Evolutionary conservation across 2,113 vertebrate species (phyloP), one percentile per base, ranked within the genome.

Genomic region (Phoenicopterus ruber): DNA sequence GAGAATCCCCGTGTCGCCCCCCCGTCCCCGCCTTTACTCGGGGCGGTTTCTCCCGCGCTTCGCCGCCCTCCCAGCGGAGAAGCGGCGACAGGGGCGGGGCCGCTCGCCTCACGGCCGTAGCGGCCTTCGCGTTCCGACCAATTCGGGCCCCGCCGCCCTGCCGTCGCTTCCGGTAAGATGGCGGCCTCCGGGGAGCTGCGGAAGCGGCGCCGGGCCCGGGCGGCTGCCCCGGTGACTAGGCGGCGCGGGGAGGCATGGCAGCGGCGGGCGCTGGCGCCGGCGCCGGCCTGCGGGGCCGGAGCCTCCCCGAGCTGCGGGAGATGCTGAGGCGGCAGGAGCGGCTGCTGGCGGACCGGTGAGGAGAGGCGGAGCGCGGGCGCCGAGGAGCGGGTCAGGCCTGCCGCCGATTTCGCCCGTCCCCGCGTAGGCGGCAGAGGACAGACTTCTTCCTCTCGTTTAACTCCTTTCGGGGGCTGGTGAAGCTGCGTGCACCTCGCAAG

Each of bases 321-420:
- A 98, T 99, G 96, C 97, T 99, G 79, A 90, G 92, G 86, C 98
- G 99, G 74, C 99, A 99, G 97, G 97, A 99, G 93, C 98, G 98
- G 93, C 98, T 99, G 34, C 98, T 99, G 76, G 96, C 94, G 13
- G 99, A 99, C 96, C 98, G 93, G 99, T 99, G 97, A 98, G 95
- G 49, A 32, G 74, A 12, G 77, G 98, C 82, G 19, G 44, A 31
- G 70, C 78, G 61, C 65, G 57, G 46, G 61, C 11, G 26, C 22
- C 18, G 17, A 7, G 66, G 2, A 54, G 58, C 55, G 46, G 29
- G 55, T 18, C 44, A 6, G 61, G 46, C 82, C 15, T 47, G 28
- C 49, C 40, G 31, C 65, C 29, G 32, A 6, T 40, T 36, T 44
- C 15, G 29, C 14, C 25, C 8, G 20, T 15, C 38, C 16, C 54